Conservation (phyloP, 2,797 vertebrate species). For the Cyprinella venusta region DNA sequence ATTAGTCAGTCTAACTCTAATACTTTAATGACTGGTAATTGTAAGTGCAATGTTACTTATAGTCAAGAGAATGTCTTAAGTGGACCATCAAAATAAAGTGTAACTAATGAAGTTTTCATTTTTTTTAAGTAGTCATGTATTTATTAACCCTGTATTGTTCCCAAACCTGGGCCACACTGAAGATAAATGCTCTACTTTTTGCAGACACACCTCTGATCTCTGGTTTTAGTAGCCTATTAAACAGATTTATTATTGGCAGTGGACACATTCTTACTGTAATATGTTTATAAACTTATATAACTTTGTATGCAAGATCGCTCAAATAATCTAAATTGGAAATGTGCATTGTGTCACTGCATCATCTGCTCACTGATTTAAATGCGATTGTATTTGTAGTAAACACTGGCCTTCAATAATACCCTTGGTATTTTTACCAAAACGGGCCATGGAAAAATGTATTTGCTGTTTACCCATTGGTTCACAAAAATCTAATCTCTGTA, state of each 20-base stretch:
- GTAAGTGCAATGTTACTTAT: too few species aligned
- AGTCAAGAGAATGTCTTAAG: too few species aligned
- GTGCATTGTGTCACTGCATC: background rate
- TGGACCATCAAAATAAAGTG: too few species aligned
- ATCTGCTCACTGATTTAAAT: background rate
- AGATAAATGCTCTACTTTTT: slow-evolving; percentile 4
- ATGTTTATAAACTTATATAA: background rate
- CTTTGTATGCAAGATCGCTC: background rate
- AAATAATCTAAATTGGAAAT: background rate
- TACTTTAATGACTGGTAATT: too few species aligned
- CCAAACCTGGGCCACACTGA: background rate
- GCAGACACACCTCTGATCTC: background rate
- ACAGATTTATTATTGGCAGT: background rate
- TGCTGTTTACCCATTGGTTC: too few species aligned
- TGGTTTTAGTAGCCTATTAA: background rate
- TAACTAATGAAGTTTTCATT: too few species aligned
- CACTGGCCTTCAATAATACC: background rate
- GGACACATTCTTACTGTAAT: background rate
- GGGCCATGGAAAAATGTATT: background rate
- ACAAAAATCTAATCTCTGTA: background rate
- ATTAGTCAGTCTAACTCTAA: too few species aligned
- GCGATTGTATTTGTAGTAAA: background rate
- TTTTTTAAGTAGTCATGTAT: background rate
- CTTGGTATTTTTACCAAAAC: background rate
- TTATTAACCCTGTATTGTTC: background rate